A percentile compares a stretch with the other conserved stretches of the same genome.
Evolutionary conservation across 2,113 vertebrate species (phyloP).

Genomic region (Apodemus speciosus): DNA sequence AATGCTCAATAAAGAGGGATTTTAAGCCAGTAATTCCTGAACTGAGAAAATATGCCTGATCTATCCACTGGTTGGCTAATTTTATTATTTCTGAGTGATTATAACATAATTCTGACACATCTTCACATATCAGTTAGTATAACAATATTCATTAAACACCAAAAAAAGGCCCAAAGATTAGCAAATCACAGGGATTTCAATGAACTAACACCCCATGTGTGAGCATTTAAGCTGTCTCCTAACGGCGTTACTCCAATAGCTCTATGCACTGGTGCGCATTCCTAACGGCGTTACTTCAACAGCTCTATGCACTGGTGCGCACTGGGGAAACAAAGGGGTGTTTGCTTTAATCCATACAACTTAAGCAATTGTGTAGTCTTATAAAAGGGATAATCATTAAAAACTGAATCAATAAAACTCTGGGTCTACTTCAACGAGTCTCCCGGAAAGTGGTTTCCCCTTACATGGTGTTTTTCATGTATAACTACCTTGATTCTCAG

Average conservation of each 20-base stretch:
- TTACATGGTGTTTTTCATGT: background rate
- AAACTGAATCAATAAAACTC: constrained; percentile 42
- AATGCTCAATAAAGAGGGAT: background rate
- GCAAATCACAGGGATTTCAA: constrained; percentile 35
- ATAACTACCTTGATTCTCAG: constrained; percentile 17
- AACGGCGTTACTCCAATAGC: background rate
- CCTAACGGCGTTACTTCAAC: constrained; percentile 5
- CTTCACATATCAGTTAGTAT: background rate
- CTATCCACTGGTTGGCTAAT: background rate
- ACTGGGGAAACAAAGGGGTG: background rate
- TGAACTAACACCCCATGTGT: background rate
- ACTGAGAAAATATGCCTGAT: background rate
- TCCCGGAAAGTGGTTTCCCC: background rate
- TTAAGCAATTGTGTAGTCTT: constrained; percentile 38
- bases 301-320: background rate
- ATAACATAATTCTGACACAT: background rate
- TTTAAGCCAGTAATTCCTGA: background rate
- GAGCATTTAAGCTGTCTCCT: constrained; percentile 38
- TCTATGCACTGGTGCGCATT: background rate
- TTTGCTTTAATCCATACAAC: constrained; percentile 42
- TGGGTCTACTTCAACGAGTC: constrained; percentile 23
- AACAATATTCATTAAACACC: constrained; percentile 33
- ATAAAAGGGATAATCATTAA: background rate
- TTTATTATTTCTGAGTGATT: constrained; percentile 24
- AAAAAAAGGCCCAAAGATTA: background rate